These are phyloP conservation scores for Apodemus speciosus DNA, from an alignment of 2,113 vertebrate species.

Conservation along the genomic window DNA sequence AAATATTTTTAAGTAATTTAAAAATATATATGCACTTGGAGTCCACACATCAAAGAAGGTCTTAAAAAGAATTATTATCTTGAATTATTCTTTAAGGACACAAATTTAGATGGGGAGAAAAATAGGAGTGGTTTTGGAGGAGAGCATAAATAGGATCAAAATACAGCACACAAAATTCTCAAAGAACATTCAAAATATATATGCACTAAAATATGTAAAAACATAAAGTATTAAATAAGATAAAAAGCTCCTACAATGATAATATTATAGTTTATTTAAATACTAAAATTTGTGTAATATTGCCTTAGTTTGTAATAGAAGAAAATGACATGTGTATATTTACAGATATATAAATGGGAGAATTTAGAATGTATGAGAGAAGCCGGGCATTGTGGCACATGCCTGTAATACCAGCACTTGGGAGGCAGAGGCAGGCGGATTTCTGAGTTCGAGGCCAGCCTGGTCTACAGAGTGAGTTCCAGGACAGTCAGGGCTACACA, in stretches of 20 bases:
- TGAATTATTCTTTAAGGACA: background rate
- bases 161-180: background rate
- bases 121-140: background rate
- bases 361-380: background rate
- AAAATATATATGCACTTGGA: too few species aligned
- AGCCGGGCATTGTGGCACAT: too few species aligned
- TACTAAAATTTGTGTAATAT: background rate
- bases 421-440: too few species aligned
- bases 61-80: too few species aligned
- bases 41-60: too few species aligned
- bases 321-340: background rate
- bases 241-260: background rate
- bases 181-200: background rate
- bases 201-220: background rate
- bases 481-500: too few species aligned
- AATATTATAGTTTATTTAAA: background rate
- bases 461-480: too few species aligned
- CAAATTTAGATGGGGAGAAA: background rate
- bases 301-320: background rate
- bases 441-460: too few species aligned
- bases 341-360: background rate
- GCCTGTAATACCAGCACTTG: too few species aligned
- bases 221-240: constrained; percentile 15
- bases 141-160: background rate
- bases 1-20: too few species aligned